Base-by-base conservation (phyloP, 35 echinoderm and acorn worm species). In the Eucidaris tribuloides region DNA sequence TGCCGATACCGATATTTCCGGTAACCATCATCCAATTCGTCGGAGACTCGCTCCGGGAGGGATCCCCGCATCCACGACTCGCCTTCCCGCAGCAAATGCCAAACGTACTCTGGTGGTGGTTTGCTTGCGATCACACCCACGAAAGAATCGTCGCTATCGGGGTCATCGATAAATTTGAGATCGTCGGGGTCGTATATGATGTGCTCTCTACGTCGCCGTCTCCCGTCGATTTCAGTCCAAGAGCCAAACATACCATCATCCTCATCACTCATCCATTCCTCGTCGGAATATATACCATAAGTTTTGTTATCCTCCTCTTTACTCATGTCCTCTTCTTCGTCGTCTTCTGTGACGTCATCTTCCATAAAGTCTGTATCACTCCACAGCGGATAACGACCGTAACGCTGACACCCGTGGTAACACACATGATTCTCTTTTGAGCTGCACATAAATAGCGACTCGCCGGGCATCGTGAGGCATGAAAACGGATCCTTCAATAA, bases 401-500 rank as follows among this genome's bases (percentile, higher is more conserved):
- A 40, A 74, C 68, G 35, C 40, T 20, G 29, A 36, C 68, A 74
- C 35, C 35, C 68, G 0, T 74, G 68, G 41, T 74, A 74, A 40
- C 68, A 74, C 35, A 36, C 37, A 44, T 74, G 68, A 17, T 40
- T 40, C 37, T 74, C 68, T 24, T 74, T 74, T 18, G 18, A 42
- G 68, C 68, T 74, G 34, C 68, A 74, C 38, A 74, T 74, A 40
- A 74, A 74, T 33, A 74, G 68, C 9, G 68, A 74, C 37, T 74
- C 68, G 0, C 68, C 68, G 1, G 68, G 35, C 24, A n/a, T 41
- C 7, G 68, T 74, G 40, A 74, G 68, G 20, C 22, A 33, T 0
- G 68, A 74, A 40, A 42, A 38, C 7, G 34, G 68, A 24, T 33
- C 28, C 11, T 74, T n/a, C n/a, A n/a, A n/a, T n/a, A n/a, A n/a